These are phyloP conservation scores for western clawed frog (Xenopus tropicalis) DNA, from an alignment of 2,113 vertebrate species.

Conservation along the genomic window DNA sequence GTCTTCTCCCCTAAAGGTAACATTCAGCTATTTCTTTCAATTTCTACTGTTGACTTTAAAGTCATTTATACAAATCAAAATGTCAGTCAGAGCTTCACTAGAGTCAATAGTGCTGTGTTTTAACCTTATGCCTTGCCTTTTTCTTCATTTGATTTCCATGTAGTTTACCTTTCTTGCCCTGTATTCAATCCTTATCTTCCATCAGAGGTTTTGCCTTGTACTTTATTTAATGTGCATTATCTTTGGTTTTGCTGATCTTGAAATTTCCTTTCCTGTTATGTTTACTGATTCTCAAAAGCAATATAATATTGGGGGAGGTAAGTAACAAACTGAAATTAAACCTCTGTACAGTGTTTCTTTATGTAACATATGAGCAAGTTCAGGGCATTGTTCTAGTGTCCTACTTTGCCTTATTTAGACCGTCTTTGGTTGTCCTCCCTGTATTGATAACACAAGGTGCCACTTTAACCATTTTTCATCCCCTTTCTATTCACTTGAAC, in stretches of 20 bases:
- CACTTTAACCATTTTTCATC: too few relatives aligned
- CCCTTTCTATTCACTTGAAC: too few relatives aligned
- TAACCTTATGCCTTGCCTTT: slow-evolving; percentile 19
- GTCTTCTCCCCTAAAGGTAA: too few relatives aligned
- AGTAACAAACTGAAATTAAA: too few relatives aligned
- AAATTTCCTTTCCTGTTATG: slow-evolving; percentile 17
- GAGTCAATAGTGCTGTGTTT: slow-evolving; percentile 35
- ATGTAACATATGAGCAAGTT: too few relatives aligned
- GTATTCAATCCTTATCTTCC: slow-evolving; percentile 24
- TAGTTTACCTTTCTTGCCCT: slow-evolving; percentile 14
- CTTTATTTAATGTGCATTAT: slow-evolving; percentile 32
- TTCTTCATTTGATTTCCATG: slow-evolving; percentile 4
- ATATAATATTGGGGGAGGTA: too few relatives aligned
- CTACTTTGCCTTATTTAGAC: too few relatives aligned
- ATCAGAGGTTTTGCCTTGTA: slow-evolving; percentile 14
- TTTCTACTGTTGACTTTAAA: background rate
- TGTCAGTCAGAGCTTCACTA: slow-evolving; percentile 29
- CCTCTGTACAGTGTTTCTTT: too few relatives aligned
- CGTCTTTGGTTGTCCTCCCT: too few relatives aligned
- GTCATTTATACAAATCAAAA: slow-evolving; percentile 1
- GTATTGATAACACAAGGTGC: too few relatives aligned
- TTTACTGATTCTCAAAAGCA: background rate
- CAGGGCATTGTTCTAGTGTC: too few relatives aligned
- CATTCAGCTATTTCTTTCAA: too few relatives aligned
- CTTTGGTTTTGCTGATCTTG: slow-evolving; percentile 9